Evolutionary conservation across 2,113 vertebrate species (phyloP), one percentile per base, ranked within the genome.

Genomic region (Burhinus oedicnemus): DNA sequence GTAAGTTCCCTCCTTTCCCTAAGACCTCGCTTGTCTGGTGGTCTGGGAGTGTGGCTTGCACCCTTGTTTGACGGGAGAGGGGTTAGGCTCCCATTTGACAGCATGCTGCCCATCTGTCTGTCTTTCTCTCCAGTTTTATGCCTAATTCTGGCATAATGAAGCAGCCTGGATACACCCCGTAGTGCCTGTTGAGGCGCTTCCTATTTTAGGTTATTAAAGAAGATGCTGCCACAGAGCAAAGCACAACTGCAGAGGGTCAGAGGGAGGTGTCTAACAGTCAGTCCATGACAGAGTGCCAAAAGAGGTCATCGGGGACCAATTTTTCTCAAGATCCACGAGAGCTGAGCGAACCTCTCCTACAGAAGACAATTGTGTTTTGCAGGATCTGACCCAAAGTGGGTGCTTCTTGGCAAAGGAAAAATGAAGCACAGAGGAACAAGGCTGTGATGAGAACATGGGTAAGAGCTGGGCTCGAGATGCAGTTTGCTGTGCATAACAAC

Each of bases 391-490:
- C 60, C 80, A 45, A 93, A 87, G 54, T 25, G 75, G 65, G 32
- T 68, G 64, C n/a, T 93, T 92, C 75, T 62, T 78, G 72, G 52
- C 34, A 65, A 64, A 57, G 15, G 60, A 27, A 60, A 92, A 92
- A 82, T 10, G 55, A 87, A 82, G 52, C 47, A 64, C 15, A 20
- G 86, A 77, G 3, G 9, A 90, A 62, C 25, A 40, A 75, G 44
- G 54, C 52, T 68, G 23, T 42, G 69, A 76, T 61, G 83, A 71
- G 88, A 93, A 26, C 66, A 34, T 38, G 78, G 83, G 76, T 71
- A 69, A 91, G 66, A 86, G 42, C 52, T 34, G 84, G 36, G 71
- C 57, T 89, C 0, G 12, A 83, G 76, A 57, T 89, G 68, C 68
- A 14, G 1, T 81, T 94, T 93, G 79, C 76, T 80, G 60, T 51